phyloP scores from a whole-genome alignment of 2,113 vertebrate genomes.

The Callaeas wilsoni region DNA sequence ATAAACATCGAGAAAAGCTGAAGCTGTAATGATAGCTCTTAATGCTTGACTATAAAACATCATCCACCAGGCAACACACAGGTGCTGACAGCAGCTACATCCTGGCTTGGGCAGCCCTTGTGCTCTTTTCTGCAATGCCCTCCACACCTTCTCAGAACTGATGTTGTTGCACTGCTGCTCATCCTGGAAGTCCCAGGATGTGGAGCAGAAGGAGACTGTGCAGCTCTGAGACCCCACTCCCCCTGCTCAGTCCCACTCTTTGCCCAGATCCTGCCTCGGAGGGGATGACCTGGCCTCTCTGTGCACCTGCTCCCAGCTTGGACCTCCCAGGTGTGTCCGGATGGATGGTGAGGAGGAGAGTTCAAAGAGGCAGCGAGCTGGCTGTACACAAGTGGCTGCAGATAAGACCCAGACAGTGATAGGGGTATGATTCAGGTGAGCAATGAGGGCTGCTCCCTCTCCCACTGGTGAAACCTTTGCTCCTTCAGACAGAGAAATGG shows the following conservation, averaged over 20 bases:
- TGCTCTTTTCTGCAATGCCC: not conserved
- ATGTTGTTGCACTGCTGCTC: accelerated
- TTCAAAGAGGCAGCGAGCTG: not conserved
- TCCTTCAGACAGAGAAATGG: not conserved
- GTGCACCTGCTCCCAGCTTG: not conserved
- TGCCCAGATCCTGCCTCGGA: not conserved
- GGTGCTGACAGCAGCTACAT: not conserved
- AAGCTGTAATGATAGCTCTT: not conserved
- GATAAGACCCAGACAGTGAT: not conserved
- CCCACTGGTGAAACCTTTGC: not conserved
- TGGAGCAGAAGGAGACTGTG: not conserved
- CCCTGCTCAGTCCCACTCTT: accelerated
- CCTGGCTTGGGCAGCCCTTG: not conserved
- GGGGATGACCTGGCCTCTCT: accelerated
- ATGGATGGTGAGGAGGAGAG: not conserved
- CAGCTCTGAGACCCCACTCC: not conserved
- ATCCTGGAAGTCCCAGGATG: not conserved
- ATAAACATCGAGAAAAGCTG: not conserved
- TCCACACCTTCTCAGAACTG: not conserved
- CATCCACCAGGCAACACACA: not conserved
- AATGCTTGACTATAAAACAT: not conserved
- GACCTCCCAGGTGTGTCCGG: not conserved
- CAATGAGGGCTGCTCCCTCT: not conserved
- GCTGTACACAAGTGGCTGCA: not conserved
- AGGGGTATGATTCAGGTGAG: not conserved